Percentiles rank a stretch among this genome's conserved stretches.
Conservation (phyloP, 1,140 invertebrate genomes). For the Parapsyche elsis region DNA sequence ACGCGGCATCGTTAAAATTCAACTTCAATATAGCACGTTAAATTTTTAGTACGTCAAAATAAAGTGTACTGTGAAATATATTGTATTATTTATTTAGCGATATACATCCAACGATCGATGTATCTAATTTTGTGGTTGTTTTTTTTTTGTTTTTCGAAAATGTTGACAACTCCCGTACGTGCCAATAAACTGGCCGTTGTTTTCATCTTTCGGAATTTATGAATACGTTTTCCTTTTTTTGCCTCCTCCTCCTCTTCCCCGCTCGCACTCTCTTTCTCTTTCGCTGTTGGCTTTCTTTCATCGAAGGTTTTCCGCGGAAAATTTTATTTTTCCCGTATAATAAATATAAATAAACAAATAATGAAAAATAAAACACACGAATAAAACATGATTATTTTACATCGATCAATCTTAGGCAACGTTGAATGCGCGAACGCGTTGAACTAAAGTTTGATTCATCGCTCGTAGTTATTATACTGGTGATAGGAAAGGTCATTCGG, state of each 20-base stretch:
- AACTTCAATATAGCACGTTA: background rate
- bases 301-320: background rate
- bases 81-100: too few species aligned
- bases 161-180: background rate
- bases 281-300: background rate
- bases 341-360: conserved; percentile 25
- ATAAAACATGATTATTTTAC: too few species aligned
- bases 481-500: background rate
- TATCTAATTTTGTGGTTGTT: too few species aligned
- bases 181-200: conserved; percentile 28
- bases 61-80: too few species aligned
- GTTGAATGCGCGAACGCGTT: background rate
- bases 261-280: background rate
- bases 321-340: conserved; percentile 24
- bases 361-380: conserved; percentile 11
- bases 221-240: conserved; percentile 28
- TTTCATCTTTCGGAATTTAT: conserved; percentile 32
- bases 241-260: background rate
- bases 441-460: too few species aligned
- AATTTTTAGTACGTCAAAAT: background rate
- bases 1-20: background rate
- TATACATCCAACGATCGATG: too few species aligned
- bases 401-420: conserved; percentile 11
- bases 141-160: background rate
- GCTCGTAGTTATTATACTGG: too few species aligned